Evolutionary conservation across 2,797 vertebrate species (phyloP), one percentile per base, ranked within the genome.

Genomic region (Catostomus latipinnis): DNA sequence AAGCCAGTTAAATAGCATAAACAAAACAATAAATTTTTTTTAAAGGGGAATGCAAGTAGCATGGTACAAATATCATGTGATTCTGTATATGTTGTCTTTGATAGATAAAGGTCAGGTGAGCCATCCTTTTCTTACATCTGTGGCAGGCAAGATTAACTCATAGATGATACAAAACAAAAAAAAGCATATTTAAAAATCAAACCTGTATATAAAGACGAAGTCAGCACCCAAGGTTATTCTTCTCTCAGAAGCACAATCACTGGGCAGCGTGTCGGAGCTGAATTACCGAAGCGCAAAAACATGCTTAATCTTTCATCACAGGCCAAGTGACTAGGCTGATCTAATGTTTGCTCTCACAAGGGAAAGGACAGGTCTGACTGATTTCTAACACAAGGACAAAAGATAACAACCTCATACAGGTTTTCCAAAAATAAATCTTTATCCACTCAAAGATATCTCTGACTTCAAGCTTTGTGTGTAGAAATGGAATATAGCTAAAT

Each of bases 81-180:
- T 92, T 91, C 88, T 88, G 85, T 84, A 83, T 83, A 90, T 88
- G 85, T 89, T 85, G 74, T 85, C 81, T 84, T 87, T 87, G 84
- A 54, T 81, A 58, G 49, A 81, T 81, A 92, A 93, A 93, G 91
- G 92, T 92, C 90, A 91, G 78, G 83, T 74, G 69, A 84, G 86
- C 66, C 79, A 82, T 82, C 69, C 53, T 76, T 81, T 85, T 87
- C 69, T 53, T n/a, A 52, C 63, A 57, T 45, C 49, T 56, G 66
- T 56, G 58, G 13, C 67, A 53, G 63, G 48, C 60, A 71, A 16
- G 50, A 34, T 65, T 68, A 62, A 77, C 53, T 9, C 69, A 50
- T 63, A 34, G 13, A 75, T 60, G 43, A 71, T 58, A 58, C 49
- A 63, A 67, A 80, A 72, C 66, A 75, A 67, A 54, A 16, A 18